Conservation (phyloP, 2,113 vertebrate species). For the Tragelaphus imberbis region DNA sequence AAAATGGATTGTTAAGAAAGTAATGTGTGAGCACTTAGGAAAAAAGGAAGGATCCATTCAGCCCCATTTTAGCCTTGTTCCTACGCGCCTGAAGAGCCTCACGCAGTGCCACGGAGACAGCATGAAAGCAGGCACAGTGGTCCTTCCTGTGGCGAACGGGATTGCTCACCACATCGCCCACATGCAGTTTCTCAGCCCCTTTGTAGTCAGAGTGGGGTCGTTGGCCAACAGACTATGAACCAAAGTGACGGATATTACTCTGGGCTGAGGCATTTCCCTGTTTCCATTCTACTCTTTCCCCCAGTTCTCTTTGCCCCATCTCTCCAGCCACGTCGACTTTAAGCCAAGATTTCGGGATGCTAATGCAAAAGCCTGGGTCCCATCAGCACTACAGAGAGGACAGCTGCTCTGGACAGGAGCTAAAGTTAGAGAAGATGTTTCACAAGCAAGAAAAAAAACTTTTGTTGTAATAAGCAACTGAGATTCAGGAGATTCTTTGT, state of each 20-base stretch:
- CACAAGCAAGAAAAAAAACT: not conserved
- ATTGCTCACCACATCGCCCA: not conserved
- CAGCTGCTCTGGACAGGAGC: not conserved
- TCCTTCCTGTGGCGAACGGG: not conserved
- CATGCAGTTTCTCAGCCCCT: not conserved
- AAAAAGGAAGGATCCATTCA: not conserved
- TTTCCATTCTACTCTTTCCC: not conserved
- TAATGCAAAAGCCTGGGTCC: not conserved
- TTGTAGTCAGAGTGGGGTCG: not conserved
- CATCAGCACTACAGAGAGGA: not conserved
- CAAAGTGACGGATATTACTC: not conserved
- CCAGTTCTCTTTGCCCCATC: not conserved
- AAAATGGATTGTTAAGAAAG: not conserved
- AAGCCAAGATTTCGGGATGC: not conserved
- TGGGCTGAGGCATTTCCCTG: not conserved
- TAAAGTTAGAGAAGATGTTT: not conserved
- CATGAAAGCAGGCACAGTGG: not conserved
- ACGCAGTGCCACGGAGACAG: not conserved
- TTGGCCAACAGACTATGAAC: not conserved
- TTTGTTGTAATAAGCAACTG: not conserved
- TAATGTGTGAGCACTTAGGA: not conserved
- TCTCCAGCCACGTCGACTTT: not conserved
- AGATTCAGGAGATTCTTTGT: not conserved
- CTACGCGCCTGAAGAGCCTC: not conserved
- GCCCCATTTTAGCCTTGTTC: not conserved